phyloP scores from a whole-genome alignment of 2,888 invertebrate genomes.

The Syrista parreyssii region DNA sequence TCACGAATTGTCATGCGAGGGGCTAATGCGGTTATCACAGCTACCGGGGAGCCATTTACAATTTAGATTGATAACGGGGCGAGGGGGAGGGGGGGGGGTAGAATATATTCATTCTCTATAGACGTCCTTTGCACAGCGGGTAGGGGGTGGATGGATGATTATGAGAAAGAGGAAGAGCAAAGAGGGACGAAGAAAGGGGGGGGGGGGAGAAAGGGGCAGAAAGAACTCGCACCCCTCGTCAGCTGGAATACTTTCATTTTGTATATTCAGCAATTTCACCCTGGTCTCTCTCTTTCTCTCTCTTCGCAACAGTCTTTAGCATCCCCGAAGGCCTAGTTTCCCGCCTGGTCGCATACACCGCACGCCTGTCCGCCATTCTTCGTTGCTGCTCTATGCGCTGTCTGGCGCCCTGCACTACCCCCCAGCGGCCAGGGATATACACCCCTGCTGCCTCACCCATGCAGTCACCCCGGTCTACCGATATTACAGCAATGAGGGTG shows the following conservation, averaged over 20 bases:
- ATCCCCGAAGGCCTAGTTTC: neutral
- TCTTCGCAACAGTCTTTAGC: neutral
- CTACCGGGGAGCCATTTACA: constrained; percentile 49
- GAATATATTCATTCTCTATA: neutral
- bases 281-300: constrained; percentile 1
- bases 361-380: neutral
- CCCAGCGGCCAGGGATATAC: neutral
- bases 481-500: neutral
- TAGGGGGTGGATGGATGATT: neutral
- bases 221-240: constrained; percentile 33
- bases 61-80: constrained; percentile 50
- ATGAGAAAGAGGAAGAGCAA: constrained; percentile 3
- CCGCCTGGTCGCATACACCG: neutral
- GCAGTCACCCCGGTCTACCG: neutral
- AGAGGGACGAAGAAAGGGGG: constrained; percentile 7
- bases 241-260: constrained; percentile 56
- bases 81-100: neutral
- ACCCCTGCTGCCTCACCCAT: neutral
- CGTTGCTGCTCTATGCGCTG: neutral
- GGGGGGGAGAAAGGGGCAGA: constrained; percentile 7
- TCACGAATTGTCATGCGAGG: neutral
- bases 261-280: constrained; percentile 51
- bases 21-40: neutral
- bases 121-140: neutral
- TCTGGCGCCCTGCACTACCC: neutral